phyloP scores from a whole-genome alignment of 2,113 vertebrate genomes.

The Morone chrysops region DNA sequence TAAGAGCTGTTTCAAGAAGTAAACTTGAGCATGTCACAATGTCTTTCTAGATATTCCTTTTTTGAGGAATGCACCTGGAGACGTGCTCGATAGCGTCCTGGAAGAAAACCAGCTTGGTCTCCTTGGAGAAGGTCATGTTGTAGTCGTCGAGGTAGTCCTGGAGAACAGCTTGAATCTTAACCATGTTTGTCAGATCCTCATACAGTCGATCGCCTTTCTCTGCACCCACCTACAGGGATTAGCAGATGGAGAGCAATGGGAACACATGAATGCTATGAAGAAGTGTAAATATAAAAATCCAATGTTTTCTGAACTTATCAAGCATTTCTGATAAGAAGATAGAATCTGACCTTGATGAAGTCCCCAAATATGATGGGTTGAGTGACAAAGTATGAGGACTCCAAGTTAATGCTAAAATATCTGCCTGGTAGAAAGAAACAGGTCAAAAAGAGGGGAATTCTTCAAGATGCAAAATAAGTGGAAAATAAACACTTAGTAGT shows the following conservation, averaged over 20 bases:
- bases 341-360: slow-evolving; percentile 85
- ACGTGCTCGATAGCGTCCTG: slow-evolving; percentile 92
- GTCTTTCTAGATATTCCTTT: not conserved
- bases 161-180: slow-evolving; percentile 85
- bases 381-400: slow-evolving; percentile 83
- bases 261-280: not conserved
- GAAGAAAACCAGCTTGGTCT: slow-evolving; percentile 91
- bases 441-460: no score
- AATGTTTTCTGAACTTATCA: not conserved
- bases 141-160: slow-evolving; percentile 91
- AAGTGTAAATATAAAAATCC: not conserved
- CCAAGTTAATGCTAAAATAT: slow-evolving; percentile 86
- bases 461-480: no score
- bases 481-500: no score
- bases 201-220: slow-evolving; percentile 84
- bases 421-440: slow-evolving; percentile 78
- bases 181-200: slow-evolving; percentile 86
- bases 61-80: slow-evolving; percentile 80
- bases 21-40: no score
- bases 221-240: slow-evolving; percentile 71
- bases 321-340: not conserved
- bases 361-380: slow-evolving; percentile 90
- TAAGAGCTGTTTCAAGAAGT: no score
- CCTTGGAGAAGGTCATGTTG: slow-evolving; percentile 87
- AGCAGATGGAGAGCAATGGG: no score